Base-by-base conservation (phyloP, 2,888 invertebrate species). In the Drosophila aldrichi region DNA sequence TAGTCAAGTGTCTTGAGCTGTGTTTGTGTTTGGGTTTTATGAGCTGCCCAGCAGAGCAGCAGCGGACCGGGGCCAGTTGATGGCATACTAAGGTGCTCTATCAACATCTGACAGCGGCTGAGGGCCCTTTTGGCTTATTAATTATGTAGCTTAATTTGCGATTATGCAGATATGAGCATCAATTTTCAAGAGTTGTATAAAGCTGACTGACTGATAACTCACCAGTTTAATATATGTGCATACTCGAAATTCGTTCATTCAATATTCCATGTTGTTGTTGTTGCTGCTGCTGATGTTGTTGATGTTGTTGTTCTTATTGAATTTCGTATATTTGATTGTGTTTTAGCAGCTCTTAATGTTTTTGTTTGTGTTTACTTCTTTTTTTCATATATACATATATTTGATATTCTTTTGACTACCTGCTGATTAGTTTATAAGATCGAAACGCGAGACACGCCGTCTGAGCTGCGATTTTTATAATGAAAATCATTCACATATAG, bases 121-220 rank as follows among this genome's bases (percentile, higher is more conserved):
- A 60, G 57, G 60, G 62, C 69, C 76, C 32, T 32, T 51, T 70
- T 61, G 74, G 69, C 88, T 85, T 85, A 85, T 87, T 89, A 87
- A 87, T 87, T 87, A 87, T 88, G 82, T 81, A 84, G 82, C 81
- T 87, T 88, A 88, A 86, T 84, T 86, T 88, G 84, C 86, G 87
- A 88, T 86, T 87, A 87, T 84, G 87, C 86, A 87, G 82, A 84
- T 82, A 87, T 70, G 74, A 81, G 81, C 82, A 86, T 86, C 81
- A 74, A 86, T 86, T 82, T 83, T 65, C 46, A 73, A 72, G 74
- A 76, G 72, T 74, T 52, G 60, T 70, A 76, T 78, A 25, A 25
- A 25, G 6, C 25, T 67, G 77, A 68, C 72, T 79, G 77, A 52
- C 79, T 62, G 77, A 87, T 88, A 87, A 87, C 89, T 87, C 79